Percentiles rank a stretch among this genome's conserved stretches.
phyloP scores from a whole-genome alignment of 2,888 invertebrate species.

The Tromatobia lineatoria region DNA sequence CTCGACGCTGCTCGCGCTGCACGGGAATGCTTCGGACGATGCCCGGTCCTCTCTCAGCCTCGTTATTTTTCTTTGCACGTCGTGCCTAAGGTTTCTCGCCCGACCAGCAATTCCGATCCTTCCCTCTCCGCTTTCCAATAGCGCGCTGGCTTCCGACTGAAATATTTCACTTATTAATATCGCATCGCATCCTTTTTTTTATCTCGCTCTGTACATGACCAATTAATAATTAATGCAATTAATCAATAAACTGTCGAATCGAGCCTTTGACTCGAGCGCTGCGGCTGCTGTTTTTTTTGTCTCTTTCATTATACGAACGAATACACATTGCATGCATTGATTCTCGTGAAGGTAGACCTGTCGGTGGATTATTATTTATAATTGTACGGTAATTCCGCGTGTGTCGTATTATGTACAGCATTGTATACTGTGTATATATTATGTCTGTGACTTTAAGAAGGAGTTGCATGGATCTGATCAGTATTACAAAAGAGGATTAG shows the following conservation, averaged over 20 bases:
- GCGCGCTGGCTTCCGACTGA: constrained; percentile 83
- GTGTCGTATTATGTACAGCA: constrained; percentile 43
- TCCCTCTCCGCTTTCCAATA: constrained; percentile 78
- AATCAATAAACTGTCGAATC: background rate
- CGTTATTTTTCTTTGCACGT: constrained; percentile 92
- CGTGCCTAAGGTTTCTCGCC: constrained; percentile 91
- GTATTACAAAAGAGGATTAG: constrained; percentile 17
- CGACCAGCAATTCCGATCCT: constrained; percentile 89
- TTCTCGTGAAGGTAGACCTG: constrained; percentile 74
- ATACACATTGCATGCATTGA: constrained; percentile 70
- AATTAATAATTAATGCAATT: constrained; percentile 20
- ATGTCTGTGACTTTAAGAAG: constrained; percentile 47
- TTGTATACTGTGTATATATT: constrained; percentile 31
- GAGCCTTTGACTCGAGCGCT: background rate
- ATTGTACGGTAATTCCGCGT: constrained; percentile 33
- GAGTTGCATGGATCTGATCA: constrained; percentile 33
- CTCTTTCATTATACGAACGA: constrained; percentile 32
- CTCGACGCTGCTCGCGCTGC: constrained; percentile 95
- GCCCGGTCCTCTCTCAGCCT: constrained; percentile 90
- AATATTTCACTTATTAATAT: constrained; percentile 64
- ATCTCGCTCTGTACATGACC: background rate
- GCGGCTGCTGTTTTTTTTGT: background rate
- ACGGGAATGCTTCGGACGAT: constrained; percentile 91
- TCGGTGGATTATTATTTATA: constrained; percentile 70
- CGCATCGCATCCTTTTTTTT: background rate